Conservation (phyloP, 1,140 invertebrate species). For the Lepidurus arcticus region DNA sequence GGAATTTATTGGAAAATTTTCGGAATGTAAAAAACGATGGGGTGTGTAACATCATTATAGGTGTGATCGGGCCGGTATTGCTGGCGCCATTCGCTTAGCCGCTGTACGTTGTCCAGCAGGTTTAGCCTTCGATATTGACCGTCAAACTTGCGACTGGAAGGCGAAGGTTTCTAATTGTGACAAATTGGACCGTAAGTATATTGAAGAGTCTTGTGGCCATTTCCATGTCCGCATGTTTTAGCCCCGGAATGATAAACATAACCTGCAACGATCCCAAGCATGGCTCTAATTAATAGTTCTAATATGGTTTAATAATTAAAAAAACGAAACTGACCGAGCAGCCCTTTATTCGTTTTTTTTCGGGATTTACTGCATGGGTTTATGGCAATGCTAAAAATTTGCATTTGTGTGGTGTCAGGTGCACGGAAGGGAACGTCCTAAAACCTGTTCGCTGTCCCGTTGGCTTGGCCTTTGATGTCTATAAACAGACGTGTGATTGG, state of each 20-base stretch:
- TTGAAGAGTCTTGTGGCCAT: slow-evolving; percentile 1
- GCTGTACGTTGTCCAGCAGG: slow-evolving; percentile 80
- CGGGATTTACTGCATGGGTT: background rate
- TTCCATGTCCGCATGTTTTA: slow-evolving; percentile 37
- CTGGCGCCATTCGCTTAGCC: slow-evolving; percentile 73
- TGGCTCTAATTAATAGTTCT: background rate
- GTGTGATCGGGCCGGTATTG: slow-evolving; percentile 82
- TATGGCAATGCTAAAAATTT: background rate
- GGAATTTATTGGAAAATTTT: too few relatives aligned
- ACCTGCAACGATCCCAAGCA: background rate
- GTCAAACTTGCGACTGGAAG: slow-evolving; percentile 94
- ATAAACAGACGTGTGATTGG: slow-evolving; percentile 91
- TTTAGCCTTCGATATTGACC: slow-evolving; percentile 87
- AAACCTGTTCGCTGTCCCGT: slow-evolving; percentile 70
- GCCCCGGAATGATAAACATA: too few relatives aligned
- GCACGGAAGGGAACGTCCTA: slow-evolving; percentile 26
- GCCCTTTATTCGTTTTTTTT: too few relatives aligned
- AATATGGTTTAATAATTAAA: too few relatives aligned
- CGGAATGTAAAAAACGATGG: background rate
- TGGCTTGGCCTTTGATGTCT: slow-evolving; percentile 87
- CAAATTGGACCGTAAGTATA: slow-evolving; percentile 80
- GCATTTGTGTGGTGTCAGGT: background rate
- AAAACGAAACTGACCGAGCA: too few relatives aligned
- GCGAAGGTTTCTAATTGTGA: slow-evolving; percentile 92
- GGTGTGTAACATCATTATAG: slow-evolving; percentile 48